Evolutionary conservation across 2,797 vertebrate species (phyloP), one percentile per base, ranked within the genome.

Genomic region (Pseudochaenichthys georgianus): DNA sequence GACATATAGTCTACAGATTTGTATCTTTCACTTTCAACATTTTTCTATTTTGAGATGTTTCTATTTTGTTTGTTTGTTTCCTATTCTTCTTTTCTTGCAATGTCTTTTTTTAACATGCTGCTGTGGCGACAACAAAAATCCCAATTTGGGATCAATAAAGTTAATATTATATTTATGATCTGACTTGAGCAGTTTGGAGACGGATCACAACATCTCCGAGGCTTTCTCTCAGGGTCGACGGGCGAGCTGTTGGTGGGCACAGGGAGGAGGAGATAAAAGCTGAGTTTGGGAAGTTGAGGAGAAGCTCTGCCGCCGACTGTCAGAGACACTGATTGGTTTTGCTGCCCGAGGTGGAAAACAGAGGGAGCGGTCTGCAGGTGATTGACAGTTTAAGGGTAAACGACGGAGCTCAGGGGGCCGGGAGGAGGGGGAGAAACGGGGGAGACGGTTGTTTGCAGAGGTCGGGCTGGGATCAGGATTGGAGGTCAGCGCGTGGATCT

Each of bases 271-370:
- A 46, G 16, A 46, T 46, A 46, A 6, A 46, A 15, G 5, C 13
- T 77, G 58, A 79, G 58, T 73, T 72, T 64, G 67, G 62, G 70
- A 81, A 78, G 68, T 78, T 64, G 38, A 72, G 70, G 38, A 60
- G 74, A 54, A 46, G 66, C 73, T 87, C 65, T 50, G 70, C n/a
- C 12, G 72, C 46, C 28, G 41, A 72, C 64, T 80, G 83, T 82
- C 75, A 62, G 64, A 73, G 70, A 77, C 77, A 77, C 63, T 84
- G 82, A 90, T 88, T 88, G 81, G 86, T 88, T 88, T 88, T 82
- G 54, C 70, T 63, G 82, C 82, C 74, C 16, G 61, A 80, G 80
- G 80, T 73, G 78, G 66, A 70, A 53, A 74, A 70, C 48, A 0
- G 48, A 69, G 34, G 17, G 4, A 61, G 23, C 13, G 55, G 43